phyloP scores from a whole-genome alignment of 2,888 invertebrate genomes.

The Dynastes tityus region DNA sequence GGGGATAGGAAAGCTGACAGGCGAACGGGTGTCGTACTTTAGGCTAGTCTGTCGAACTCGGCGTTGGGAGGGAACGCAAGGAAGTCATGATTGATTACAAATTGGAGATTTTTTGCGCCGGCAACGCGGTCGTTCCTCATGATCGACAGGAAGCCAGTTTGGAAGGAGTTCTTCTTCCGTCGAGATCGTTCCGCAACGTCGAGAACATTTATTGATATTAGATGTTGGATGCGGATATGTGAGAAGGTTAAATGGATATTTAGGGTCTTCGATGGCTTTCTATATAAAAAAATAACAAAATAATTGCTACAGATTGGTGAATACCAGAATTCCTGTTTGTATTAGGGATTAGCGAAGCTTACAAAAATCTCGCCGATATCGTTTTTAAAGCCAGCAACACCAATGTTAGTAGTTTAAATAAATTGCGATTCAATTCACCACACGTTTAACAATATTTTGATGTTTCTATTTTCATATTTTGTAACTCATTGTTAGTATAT shows the following conservation, averaged over 20 bases:
- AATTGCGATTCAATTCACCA: too few relatives aligned
- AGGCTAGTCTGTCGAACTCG: neutral
- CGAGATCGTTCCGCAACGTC: neutral
- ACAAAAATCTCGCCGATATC: too few relatives aligned
- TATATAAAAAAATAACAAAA: neutral
- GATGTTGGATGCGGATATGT: slow-evolving; percentile 7
- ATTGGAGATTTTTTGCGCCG: slow-evolving; percentile 54
- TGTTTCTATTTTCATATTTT: too few relatives aligned
- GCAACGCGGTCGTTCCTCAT: slow-evolving; percentile 50
- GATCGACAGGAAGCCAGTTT: slow-evolving; percentile 51
- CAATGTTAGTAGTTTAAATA: too few relatives aligned
- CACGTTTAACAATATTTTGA: too few relatives aligned
- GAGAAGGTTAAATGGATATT: neutral
- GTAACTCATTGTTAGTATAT: too few relatives aligned
- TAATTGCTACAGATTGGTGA: too few relatives aligned
- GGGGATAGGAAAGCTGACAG: neutral
- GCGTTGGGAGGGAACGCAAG: slow-evolving; percentile 47
- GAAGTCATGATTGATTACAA: slow-evolving; percentile 56
- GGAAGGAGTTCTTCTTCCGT: neutral
- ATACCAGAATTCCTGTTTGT: too few relatives aligned
- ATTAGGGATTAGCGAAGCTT: too few relatives aligned
- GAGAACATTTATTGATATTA: slow-evolving; percentile 20
- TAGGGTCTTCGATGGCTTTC: neutral
- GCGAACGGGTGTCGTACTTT: neutral
- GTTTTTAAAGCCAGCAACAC: too few relatives aligned